Percentiles rank a stretch among this genome's conserved stretches.
phyloP scores from a whole-genome alignment of 2,888 invertebrate species.

The Philhelius pedissequus region DNA sequence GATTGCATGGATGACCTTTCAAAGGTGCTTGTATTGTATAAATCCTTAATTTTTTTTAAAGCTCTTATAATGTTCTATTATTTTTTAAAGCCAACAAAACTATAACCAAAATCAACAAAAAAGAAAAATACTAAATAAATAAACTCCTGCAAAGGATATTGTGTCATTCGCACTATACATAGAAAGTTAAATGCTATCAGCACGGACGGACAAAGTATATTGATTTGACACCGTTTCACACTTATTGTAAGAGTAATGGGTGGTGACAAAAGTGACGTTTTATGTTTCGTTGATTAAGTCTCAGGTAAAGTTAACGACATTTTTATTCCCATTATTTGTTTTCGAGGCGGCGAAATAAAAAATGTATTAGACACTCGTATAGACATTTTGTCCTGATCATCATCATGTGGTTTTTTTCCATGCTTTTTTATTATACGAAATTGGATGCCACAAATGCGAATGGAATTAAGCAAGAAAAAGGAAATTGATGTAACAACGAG shows the following conservation, averaged over 20 bases:
- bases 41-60: background rate
- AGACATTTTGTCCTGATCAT: background rate
- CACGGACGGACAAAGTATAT: slow-evolving; percentile 36
- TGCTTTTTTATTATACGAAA: background rate
- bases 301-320: background rate
- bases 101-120: background rate
- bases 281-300: slow-evolving; percentile 11
- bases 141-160: slow-evolving; percentile 38
- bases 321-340: slow-evolving; percentile 9
- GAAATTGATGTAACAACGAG: background rate
- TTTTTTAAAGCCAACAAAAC: background rate
- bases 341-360: background rate
- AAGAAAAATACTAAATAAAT: background rate
- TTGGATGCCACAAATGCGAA: background rate
- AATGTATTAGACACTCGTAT: background rate
- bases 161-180: slow-evolving; percentile 5
- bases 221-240: slow-evolving; percentile 25
- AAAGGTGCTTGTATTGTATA: background rate
- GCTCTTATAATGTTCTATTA: background rate
- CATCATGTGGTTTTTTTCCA: background rate
- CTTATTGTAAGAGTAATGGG: slow-evolving; percentile 22
- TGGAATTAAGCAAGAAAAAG: background rate
- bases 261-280: slow-evolving; percentile 16
- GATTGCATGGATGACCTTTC: slow-evolving; percentile 30
- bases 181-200: slow-evolving; percentile 27